These are phyloP conservation scores for Rhinophrynus dorsalis DNA, from an alignment of 2,797 vertebrate species.

Conservation along the genomic window DNA sequence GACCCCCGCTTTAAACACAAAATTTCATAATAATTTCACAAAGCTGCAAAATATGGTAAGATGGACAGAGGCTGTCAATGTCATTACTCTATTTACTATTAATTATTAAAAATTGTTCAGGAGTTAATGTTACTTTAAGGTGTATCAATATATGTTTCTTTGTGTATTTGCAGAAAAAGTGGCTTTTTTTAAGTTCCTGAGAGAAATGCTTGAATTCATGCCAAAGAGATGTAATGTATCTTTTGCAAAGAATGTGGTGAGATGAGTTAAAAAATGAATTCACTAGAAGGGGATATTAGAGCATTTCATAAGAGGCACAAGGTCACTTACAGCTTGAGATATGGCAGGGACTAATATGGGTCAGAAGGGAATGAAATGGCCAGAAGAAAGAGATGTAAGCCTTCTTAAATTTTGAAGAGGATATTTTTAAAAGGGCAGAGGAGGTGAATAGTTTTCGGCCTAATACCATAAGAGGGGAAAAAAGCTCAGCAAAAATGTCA, in stretches of 20 bases:
- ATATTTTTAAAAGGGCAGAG: slow-evolving; percentile 36
- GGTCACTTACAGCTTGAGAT: slow-evolving; percentile 32
- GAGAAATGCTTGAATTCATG: too few species aligned
- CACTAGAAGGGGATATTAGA: slow-evolving; percentile 22
- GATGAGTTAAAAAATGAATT: slow-evolving; percentile 18
- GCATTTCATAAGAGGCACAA: slow-evolving; percentile 18
- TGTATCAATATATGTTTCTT: too few species aligned
- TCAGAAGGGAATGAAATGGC: slow-evolving; percentile 15
- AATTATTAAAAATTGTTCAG: too few species aligned
- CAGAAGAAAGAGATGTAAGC: not conserved
- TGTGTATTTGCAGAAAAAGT: too few species aligned
- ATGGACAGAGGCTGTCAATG: too few species aligned
- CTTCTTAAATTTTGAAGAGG: slow-evolving; percentile 28
- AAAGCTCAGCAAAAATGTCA: slow-evolving; percentile 43
- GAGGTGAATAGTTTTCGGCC: slow-evolving; percentile 38
- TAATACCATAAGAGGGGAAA: slow-evolving; percentile 8
- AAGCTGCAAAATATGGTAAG: too few species aligned
- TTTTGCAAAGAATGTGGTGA: not conserved
- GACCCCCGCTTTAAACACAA: too few species aligned
- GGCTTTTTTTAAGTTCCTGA: too few species aligned
- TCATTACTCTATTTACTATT: too few species aligned
- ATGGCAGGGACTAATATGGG: slow-evolving; percentile 20
- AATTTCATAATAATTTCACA: too few species aligned
- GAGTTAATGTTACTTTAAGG: too few species aligned
- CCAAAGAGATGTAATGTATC: not conserved